These are phyloP conservation scores for Spilogale gracilis DNA, from an alignment of 2,113 vertebrate genomes.

Conservation along the genomic window DNA sequence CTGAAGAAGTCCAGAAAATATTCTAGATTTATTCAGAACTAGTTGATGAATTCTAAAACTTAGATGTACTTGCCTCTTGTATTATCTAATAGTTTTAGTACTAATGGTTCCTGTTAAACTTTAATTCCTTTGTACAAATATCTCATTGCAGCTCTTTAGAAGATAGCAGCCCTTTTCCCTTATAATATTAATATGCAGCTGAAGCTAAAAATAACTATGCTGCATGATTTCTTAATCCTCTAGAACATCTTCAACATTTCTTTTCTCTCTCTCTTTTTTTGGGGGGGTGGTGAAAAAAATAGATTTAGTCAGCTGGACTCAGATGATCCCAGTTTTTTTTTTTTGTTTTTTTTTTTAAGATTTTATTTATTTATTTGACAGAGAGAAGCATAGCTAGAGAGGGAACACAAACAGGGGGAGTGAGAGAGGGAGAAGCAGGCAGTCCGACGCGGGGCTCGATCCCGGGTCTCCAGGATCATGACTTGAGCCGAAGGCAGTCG, in stretches of 20 bases:
- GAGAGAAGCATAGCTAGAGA: no score
- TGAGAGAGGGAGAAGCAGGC: no score
- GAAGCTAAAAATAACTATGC: background rate
- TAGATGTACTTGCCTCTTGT: background rate
- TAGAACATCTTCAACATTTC: background rate
- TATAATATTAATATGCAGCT: background rate
- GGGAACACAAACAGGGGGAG: no score
- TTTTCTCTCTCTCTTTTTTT: background rate
- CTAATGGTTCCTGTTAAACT: background rate
- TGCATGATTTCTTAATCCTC: slow-evolving; percentile 47
- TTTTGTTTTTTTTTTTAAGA: background rate
- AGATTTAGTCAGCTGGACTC: background rate
- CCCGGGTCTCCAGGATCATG: no score
- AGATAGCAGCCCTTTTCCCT: background rate
- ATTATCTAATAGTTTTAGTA: background rate
- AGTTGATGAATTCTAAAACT: slow-evolving; percentile 48
- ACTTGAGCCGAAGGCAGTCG: no score
- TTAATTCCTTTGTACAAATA: slow-evolving; percentile 8
- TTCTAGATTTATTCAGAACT: slow-evolving; percentile 35
- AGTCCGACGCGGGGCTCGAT: no score
- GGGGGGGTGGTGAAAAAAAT: background rate
- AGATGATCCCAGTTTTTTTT: background rate
- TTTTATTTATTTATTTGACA: background rate
- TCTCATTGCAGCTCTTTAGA: background rate
- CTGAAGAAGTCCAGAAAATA: background rate